Evolutionary conservation across 1,140 invertebrate species (phyloP), one percentile per base, ranked within the genome.

Genomic region (Micrasema longulum): DNA sequence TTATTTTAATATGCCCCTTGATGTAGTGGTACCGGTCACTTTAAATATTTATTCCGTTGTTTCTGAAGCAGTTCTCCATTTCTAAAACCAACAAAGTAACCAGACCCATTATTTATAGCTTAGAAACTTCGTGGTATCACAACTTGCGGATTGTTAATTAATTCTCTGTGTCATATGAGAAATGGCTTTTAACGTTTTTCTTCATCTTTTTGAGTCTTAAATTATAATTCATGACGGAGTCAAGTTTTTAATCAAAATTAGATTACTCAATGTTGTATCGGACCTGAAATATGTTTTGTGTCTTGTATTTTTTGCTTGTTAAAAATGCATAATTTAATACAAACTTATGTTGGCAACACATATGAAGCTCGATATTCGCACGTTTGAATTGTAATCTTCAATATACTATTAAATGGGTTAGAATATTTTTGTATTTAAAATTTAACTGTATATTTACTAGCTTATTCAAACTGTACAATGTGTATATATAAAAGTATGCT

Each of bases 1-100:
- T 75, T 72, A 72, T 75, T 72, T 75, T 75, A 75, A 75, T 75
- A 75, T 57, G 73, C 65, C 36, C 55, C 47, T 52, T 62, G 57
- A 66, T 60, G 41, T 70, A 62, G 66, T 72, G 14, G 23, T 57
- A 65, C 73, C 71, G 73, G 73, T 75, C 69, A 72, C 71, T 66
- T 72, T 75, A 75, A 75, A 75, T 75, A 75, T 75, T 57, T 72
- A 72, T 72, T 69, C 68, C 53, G 69, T 75, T 72, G 64, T 71
- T 23, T 63, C 16, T 45, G 20, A 26, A 31, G 3, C 12, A 57
- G 53, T 14, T 36, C 18, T n/a, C 5, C 16, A 41, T 62, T 63
- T 63, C 18, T 63, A 43, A 63, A 63, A 57, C 53, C 26, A 63
- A 63, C 57, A 43, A 26, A 43, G 23, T 43, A 63, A 63, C 57